Evolutionary conservation across 2,113 vertebrate species (phyloP), one percentile per base, ranked within the genome.

Genomic region (Gobius niger): DNA sequence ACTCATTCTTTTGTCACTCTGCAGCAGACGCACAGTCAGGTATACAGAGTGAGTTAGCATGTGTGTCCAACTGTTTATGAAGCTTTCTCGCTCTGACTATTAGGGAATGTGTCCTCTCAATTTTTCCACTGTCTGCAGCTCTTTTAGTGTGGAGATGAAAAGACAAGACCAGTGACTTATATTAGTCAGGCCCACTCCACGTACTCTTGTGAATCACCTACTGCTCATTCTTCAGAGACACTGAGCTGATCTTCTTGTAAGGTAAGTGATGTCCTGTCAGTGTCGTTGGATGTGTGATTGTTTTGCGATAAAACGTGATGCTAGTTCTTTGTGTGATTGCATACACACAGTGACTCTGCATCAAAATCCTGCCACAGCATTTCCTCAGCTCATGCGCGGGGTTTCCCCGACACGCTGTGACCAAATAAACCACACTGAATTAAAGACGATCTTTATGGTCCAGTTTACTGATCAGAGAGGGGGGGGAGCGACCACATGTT

Each of bases 81-180:
- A 68, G 81, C 65, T 80, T 65, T 75, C 3, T 3, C 24, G 5
- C 24, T 34, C 24, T 34, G 24, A 34, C 24, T 34, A 2, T 34
- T 34, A 34, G 24, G 47, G 61, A 49, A 67, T 77, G 68, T 82
- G 69, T 46, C 15, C 73, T 65, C 60, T 85, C 80, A 82, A 15
- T 73, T 47, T 87, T 90, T 88, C 85, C 85, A 87, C 78, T 76
- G 80, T 85, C 70, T 87, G 76, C 73, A 81, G 75, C 52, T 81
- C 67, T 71, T 69, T 82, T 85, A 13, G 65, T 77, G 71, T 70
- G 66, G 75, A 61, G 41, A 68, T 41, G 47, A 77, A 71, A 75
- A 49, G 47, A 75, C 63, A 75, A 66, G 69, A 49, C 51, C 63
- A 62, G 49, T 40, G 42, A 4, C 64, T 76, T 19, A 52, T 51